These are phyloP conservation scores for Chloebia gouldiae DNA, from an alignment of 2,113 vertebrate species.

Conservation along the genomic window DNA sequence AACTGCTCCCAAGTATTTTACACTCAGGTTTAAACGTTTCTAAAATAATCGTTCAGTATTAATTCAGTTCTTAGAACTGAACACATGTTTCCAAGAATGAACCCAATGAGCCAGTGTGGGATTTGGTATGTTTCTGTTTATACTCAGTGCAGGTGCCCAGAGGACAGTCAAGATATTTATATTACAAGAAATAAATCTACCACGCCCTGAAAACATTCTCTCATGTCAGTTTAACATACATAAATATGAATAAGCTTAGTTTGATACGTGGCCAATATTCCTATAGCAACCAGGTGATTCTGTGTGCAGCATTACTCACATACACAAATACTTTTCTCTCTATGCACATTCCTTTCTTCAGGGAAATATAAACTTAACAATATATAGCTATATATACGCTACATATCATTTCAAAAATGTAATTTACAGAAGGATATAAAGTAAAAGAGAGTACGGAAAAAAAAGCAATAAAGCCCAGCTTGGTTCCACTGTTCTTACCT, in stretches of 20 bases:
- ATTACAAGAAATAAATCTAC: background rate
- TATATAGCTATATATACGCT: background rate
- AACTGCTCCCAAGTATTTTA: background rate
- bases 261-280: background rate
- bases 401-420: background rate
- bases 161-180: background rate
- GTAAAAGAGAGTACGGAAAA: background rate
- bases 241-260: background rate
- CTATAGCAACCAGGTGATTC: background rate
- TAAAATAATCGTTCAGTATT: background rate
- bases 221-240: background rate
- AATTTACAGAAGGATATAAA: background rate
- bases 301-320: background rate
- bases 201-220: background rate
- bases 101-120: background rate
- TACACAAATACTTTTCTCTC: background rate
- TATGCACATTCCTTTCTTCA: background rate
- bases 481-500: slow-evolving; percentile 63
- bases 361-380: background rate
- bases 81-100: background rate
- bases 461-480: background rate
- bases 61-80: background rate
- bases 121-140: background rate
- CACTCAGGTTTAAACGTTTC: background rate
- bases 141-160: background rate